Percentiles rank a stretch among this genome's conserved stretches.
Evolutionary conservation across 1,140 invertebrate genomes (phyloP).

Genomic region (Drosophila elegans): DNA sequence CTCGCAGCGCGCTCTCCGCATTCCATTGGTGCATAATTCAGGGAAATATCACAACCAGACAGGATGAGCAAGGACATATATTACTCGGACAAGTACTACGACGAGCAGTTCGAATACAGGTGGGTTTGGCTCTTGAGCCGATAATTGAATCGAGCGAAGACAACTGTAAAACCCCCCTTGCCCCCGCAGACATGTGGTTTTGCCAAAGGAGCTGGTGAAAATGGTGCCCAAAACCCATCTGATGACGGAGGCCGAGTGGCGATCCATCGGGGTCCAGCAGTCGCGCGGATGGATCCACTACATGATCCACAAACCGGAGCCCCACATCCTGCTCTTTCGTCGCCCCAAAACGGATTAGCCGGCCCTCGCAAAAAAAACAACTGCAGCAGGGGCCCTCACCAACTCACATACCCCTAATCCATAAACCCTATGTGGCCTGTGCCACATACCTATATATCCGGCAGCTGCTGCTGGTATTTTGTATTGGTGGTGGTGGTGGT

Average conservation of each 20-base stretch:
- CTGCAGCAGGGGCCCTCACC: slow-evolving; percentile 2
- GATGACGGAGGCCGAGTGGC: slow-evolving; percentile 98
- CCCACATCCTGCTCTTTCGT: slow-evolving; percentile 88
- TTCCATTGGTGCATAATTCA: not conserved
- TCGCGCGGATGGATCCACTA: slow-evolving; percentile 98
- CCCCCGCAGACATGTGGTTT: slow-evolving; percentile 94
- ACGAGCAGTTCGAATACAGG: slow-evolving; percentile 95
- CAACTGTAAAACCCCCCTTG: slow-evolving; percentile 30
- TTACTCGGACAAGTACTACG: slow-evolving; percentile 96
- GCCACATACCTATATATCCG: slow-evolving; percentile 35
- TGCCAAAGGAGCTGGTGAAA: slow-evolving; percentile 94
- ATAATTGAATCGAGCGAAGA: not conserved
- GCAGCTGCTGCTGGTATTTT: slow-evolving; percentile 41
- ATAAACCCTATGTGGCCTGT: not conserved
- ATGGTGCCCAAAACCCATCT: slow-evolving; percentile 96
- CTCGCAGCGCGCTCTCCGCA: slow-evolving; percentile 19
- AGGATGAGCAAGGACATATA: slow-evolving; percentile 89
- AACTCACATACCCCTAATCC: slow-evolving; percentile 14
- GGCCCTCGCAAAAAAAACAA: slow-evolving; percentile 10
- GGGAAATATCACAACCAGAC: not conserved
- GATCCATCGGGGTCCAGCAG: slow-evolving; percentile 97
- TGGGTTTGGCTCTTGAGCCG: slow-evolving; percentile 76
- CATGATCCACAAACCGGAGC: slow-evolving; percentile 96
- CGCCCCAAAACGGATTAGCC: slow-evolving; percentile 82
- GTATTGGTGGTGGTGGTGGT: slow-evolving; percentile 21